Evolutionary conservation across 1,140 invertebrate genomes (phyloP), one percentile per base, ranked within the genome.

Genomic region (Eciton burchellii): DNA sequence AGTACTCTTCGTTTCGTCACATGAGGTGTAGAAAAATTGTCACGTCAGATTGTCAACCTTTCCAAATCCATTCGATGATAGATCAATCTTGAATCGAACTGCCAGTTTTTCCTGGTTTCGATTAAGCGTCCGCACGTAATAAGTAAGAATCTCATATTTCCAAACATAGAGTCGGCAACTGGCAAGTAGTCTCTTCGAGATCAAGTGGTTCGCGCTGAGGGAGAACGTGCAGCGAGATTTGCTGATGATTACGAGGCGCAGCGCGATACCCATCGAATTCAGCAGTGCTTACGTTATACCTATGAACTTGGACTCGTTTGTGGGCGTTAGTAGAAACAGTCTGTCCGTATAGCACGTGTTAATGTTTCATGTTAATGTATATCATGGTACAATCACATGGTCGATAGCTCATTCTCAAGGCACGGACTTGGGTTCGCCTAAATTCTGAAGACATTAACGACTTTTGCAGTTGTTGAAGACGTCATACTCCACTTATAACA

Each of bases 401-500:
- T 12, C 12, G 19, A 45, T 65, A 65, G 43, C 19, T 68, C 6
- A 24, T 0, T 35, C n/a, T n/a, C 24, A 11, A 72, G 26, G 24
- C 26, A 57, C 26, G 52, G 21, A 57, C 21, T 56, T n/a, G 16
- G 29, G 35, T 52, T 14, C 12, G 12, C 12, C n/a, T 70, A 52
- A 35, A 29, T 70, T 52, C 29, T 52, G 2, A 35, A 35, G 9
- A 54, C 35, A 62, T 49, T 12, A 14, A 49, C 9, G 26, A 62
- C 21, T 41, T n/a, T 73, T 73, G 0, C 49, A 89, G 88, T 14
- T 89, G 4, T 1, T 89, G 0, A 89, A 89, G 49, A 84, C 65
- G 4, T 84, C 88, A 0, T 89, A 88, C 41, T 86, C 88, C 0
- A 66, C 59, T 21, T 89, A 68, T 11, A 89, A 84, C 16, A 1